These are phyloP conservation scores for Paratilapia polleni DNA, from an alignment of 2,113 vertebrate species.

Conservation along the genomic window DNA sequence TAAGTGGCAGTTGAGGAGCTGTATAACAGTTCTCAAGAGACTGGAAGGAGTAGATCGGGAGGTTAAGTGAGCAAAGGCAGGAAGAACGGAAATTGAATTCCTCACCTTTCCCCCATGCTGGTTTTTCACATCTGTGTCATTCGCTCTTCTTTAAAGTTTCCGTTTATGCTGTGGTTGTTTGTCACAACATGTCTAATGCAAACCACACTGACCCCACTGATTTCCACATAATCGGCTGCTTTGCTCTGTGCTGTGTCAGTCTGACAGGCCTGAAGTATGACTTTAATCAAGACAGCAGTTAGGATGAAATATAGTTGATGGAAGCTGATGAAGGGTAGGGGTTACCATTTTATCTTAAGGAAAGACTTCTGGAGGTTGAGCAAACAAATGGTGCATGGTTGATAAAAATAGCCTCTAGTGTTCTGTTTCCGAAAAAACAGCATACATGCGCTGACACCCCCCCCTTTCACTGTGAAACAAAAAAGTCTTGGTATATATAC, in stretches of 20 bases:
- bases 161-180: neutral
- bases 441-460: constrained; percentile 30
- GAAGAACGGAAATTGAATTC: constrained; percentile 51
- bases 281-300: constrained; percentile 21
- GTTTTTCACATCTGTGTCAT: constrained; percentile 50
- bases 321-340: constrained; percentile 18
- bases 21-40: neutral
- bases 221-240: neutral
- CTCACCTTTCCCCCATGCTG: constrained; percentile 41
- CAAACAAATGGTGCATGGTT: constrained; percentile 22
- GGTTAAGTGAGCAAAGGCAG: constrained; percentile 5
- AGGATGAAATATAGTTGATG: neutral
- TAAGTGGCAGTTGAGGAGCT: neutral
- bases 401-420: constrained; percentile 44
- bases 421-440: constrained; percentile 20
- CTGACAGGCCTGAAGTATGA: neutral
- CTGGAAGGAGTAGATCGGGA: neutral
- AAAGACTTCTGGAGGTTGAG: neutral
- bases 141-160: constrained; percentile 25
- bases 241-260: constrained; percentile 20
- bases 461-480: constrained; percentile 38
- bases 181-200: neutral
- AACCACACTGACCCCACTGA: constrained; percentile 2
- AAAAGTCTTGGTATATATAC: constrained; percentile 4
- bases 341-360: neutral